These are phyloP conservation scores for Tetraneura akinire DNA, from an alignment of 1,140 invertebrate genomes.

Conservation along the genomic window DNA sequence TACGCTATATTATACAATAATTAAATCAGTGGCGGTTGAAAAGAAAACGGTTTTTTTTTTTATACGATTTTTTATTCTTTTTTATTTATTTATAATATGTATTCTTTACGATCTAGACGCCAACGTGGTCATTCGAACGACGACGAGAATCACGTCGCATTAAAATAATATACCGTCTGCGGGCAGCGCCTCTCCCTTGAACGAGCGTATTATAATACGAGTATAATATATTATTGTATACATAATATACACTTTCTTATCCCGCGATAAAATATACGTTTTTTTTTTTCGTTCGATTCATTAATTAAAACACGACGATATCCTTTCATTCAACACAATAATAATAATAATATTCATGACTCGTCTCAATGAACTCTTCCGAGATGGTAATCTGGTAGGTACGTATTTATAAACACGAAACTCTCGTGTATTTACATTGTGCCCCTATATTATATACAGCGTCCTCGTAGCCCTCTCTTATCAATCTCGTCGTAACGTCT, in stretches of 20 bases:
- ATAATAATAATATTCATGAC: not conserved
- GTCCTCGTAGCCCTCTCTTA: not conserved
- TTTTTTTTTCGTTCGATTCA: not conserved
- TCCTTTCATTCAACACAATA: conserved; percentile 24
- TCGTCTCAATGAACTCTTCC: conserved; percentile 32
- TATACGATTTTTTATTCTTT: not conserved
- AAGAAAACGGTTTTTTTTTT: not conserved
- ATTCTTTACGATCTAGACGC: conserved; percentile 34
- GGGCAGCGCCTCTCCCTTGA: not conserved
- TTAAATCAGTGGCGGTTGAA: conserved; percentile 1
- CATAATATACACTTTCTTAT: not conserved
- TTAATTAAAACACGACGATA: conserved; percentile 46
- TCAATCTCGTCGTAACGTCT: not conserved
- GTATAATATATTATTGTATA: not conserved
- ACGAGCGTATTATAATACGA: not conserved
- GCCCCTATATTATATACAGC: not conserved
- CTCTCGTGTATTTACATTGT: not conserved
- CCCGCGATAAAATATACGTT: not conserved
- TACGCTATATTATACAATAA: not conserved
- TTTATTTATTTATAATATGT: not conserved
- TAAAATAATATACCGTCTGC: conserved; percentile 6
- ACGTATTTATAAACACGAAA: conserved; percentile 23
- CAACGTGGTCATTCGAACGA: not conserved
- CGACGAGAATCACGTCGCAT: conserved; percentile 27
- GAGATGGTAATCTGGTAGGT: conserved; percentile 25